phyloP scores from a whole-genome alignment of 2,797 vertebrate species.

The Hapalemur alaotrensis region DNA sequence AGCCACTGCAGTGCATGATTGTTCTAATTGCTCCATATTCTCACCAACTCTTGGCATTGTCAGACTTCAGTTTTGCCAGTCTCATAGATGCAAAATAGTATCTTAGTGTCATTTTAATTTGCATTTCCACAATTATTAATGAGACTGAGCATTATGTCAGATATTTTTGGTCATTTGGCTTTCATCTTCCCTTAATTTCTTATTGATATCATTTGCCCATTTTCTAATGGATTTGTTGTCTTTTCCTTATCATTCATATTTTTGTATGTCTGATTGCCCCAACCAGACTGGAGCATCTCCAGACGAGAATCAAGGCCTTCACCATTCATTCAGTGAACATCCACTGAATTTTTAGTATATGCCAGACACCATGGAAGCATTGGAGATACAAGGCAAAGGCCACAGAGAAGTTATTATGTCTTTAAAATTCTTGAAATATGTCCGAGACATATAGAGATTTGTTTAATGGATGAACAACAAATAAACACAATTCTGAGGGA shows the following conservation, averaged over 20 bases:
- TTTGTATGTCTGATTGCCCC: background rate
- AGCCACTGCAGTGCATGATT: background rate
- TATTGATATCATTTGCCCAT: background rate
- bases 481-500: background rate
- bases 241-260: background rate
- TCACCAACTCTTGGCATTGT: background rate
- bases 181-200: conserved; percentile 13
- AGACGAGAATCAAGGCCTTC: background rate
- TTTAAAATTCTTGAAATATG: background rate
- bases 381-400: background rate
- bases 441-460: background rate
- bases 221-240: background rate
- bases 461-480: background rate
- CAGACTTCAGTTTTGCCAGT: background rate
- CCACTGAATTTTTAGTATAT: background rate
- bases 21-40: background rate
- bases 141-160: background rate
- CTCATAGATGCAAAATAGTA: background rate
- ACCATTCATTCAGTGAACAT: background rate
- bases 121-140: background rate
- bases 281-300: background rate
- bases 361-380: background rate
- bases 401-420: background rate
- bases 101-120: background rate
- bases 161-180: background rate